A percentile compares a stretch with the other conserved stretches of the same genome.
Evolutionary conservation across 2,797 vertebrate species (phyloP).

Genomic region (Pseudomugil tenellus): DNA sequence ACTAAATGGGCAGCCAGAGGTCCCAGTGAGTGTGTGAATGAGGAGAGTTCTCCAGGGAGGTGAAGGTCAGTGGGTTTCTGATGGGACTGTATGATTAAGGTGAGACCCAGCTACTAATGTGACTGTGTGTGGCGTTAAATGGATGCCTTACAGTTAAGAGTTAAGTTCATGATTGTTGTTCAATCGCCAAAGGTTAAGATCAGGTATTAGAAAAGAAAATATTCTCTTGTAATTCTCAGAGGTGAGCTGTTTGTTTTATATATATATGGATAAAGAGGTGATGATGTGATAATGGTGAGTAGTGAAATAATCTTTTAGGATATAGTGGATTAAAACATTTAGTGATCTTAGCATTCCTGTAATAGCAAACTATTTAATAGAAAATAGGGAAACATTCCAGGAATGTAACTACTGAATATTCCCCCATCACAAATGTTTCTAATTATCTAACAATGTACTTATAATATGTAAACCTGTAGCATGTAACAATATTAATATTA

Average conservation of each 20-base stretch:
- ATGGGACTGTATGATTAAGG: constrained; percentile 85
- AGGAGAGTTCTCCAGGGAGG: constrained; percentile 79
- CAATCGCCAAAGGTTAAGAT: constrained; percentile 64
- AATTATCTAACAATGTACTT: neutral
- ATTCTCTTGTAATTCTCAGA: constrained; percentile 31
- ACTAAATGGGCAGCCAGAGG: constrained; percentile 78
- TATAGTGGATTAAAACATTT: neutral
- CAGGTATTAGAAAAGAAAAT: constrained; percentile 46
- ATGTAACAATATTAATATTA: too few relatives aligned
- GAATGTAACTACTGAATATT: neutral
- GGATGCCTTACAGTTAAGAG: constrained; percentile 58
- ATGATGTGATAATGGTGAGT: neutral
- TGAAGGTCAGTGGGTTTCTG: constrained; percentile 78
- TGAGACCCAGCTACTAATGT: constrained; percentile 71
- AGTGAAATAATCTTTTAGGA: neutral
- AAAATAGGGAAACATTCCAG: too few relatives aligned
- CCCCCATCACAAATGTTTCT: neutral
- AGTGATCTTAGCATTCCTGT: too few relatives aligned
- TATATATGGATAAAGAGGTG: neutral
- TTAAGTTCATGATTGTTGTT: constrained; percentile 68
- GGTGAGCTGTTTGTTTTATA: neutral
- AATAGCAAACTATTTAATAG: too few relatives aligned
- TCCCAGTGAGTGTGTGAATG: constrained; percentile 78
- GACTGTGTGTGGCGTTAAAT: constrained; percentile 62
- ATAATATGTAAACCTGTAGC: neutral